Evolutionary conservation across 2,797 vertebrate genomes (phyloP).

Genomic region (Platyrinchus mystaceus): DNA sequence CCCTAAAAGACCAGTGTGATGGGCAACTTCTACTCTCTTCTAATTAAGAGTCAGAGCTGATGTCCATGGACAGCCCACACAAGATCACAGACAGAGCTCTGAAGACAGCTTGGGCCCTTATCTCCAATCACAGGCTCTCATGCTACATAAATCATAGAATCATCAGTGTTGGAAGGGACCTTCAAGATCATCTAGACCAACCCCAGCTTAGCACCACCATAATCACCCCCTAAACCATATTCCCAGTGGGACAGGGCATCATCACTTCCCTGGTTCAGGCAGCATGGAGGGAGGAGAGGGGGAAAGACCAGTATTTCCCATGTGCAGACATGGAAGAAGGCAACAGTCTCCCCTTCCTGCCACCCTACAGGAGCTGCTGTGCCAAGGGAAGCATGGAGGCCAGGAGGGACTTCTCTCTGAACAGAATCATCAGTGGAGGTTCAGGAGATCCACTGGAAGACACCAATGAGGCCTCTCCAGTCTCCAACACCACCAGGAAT

Average conservation of each 20-base stretch:
- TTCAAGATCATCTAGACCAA: background rate
- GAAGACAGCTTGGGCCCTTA: background rate
- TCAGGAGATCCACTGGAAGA: background rate
- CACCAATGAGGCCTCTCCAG: background rate
- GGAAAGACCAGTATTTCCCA: background rate
- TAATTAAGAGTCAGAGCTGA: background rate
- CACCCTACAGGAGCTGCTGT: background rate
- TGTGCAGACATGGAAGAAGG: background rate
- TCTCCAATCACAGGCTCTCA: background rate
- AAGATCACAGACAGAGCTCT: background rate
- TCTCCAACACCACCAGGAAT: background rate
- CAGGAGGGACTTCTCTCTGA: background rate
- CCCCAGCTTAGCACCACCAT: background rate
- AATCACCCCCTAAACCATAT: background rate
- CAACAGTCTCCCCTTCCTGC: background rate
- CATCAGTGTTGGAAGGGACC: background rate
- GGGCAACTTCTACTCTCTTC: background rate
- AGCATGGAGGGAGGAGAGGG: background rate
- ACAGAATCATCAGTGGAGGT: background rate
- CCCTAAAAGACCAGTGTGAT: background rate
- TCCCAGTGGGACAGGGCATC: background rate
- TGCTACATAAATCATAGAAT: background rate
- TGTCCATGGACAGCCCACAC: background rate
- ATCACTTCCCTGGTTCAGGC: background rate
- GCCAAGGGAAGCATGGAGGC: background rate